Evolutionary conservation across 2,888 invertebrate species (phyloP), one percentile per base, ranked within the genome.

Genomic region (Tetropium fuscum): DNA sequence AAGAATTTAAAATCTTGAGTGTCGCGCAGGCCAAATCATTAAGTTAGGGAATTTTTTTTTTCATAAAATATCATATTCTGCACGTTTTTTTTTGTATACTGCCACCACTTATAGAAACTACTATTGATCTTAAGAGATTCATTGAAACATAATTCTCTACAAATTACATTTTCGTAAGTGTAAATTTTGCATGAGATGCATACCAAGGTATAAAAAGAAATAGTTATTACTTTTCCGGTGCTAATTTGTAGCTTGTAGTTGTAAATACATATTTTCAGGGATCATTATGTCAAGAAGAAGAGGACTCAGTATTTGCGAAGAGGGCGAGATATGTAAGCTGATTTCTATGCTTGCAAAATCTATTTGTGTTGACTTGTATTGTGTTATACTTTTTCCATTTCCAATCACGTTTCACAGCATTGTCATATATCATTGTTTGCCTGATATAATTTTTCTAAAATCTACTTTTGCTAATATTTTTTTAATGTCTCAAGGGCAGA

Each of bases 261-360:
- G 20, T 41, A 32, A 20, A 56, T 48, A 7, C 41, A 60, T 56
- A 54, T 70, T 78, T 78, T 58, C 74, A 78, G 77, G 78, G 64
- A 80, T 85, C 69, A 78, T 87, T 76, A 83, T 86, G 81, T 80
- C 85, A 65, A 83, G 86, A 74, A 84, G 85, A 67, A 83, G 87
- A 76, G 84, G 87, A 80, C 80, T 87, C 74, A 90, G 89, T 84
- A 87, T 90, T 76, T 87, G 88, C 66, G 89, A 90, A 81, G 89
- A 89, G 74, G 89, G 89, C 75, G 89, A 90, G 82, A 87, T 87
- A 86, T 86, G 90, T 90, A 90, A 90, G 90, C 69, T 22, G 19
- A 36, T 8, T 54, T 1, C 16, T 34, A 48, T 43, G 47, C 48
- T 54, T 44, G 53, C 40, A 48, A 22, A 56, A n/a, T n/a, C n/a